A percentile compares a stretch with the other conserved stretches of the same genome.
Conservation (phyloP, 2,113 vertebrate genomes). For the Pelobates fuscus region DNA sequence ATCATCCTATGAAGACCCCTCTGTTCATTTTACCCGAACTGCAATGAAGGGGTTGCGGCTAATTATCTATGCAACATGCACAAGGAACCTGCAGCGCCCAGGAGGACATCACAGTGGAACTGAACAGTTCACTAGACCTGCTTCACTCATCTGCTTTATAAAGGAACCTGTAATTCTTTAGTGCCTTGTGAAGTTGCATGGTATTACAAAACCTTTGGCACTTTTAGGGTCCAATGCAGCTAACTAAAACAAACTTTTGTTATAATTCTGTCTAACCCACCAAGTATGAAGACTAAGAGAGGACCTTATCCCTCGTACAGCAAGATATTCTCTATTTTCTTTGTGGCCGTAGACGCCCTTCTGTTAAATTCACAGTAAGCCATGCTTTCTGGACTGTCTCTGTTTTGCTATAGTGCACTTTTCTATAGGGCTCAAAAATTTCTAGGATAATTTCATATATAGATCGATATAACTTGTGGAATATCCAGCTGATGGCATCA, state of each 20-base stretch:
- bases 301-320: neutral
- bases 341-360: no score
- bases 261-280: neutral
- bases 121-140: no score
- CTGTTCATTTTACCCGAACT: neutral
- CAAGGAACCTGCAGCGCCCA: neutral
- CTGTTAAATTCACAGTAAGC: no score
- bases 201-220: neutral
- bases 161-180: neutral
- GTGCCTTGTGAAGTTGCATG: neutral
- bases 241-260: neutral
- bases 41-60: neutral
- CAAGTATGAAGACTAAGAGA: neutral
- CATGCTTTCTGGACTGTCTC: no score
- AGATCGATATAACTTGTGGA: no score
- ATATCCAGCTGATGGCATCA: no score
- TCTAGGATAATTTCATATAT: no score
- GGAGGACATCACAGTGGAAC: neutral
- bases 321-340: no score
- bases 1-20: rapidly evolving
- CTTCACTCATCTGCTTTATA: neutral
- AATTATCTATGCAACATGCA: constrained; percentile 39
- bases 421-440: no score
- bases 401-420: no score
- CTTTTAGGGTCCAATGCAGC: neutral